phyloP scores from a whole-genome alignment of 2,797 vertebrate genomes.

The Buceros bicornis region DNA sequence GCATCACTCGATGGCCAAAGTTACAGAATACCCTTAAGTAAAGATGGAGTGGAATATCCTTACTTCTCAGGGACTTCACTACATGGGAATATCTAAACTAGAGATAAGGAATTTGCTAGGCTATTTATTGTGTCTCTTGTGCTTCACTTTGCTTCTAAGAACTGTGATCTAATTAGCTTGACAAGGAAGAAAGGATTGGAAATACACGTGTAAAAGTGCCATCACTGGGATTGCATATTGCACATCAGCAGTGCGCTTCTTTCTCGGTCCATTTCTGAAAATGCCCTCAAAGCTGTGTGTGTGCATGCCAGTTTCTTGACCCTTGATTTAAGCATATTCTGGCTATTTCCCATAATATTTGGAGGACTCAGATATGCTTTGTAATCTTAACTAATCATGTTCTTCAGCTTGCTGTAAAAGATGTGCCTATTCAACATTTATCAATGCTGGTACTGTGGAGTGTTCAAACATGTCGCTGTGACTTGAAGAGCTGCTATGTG shows the following conservation, averaged over 20 bases:
- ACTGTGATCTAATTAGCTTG: not conserved
- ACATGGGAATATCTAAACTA: not conserved
- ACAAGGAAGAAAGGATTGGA: not conserved
- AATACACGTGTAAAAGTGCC: not conserved
- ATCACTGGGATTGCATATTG: not conserved
- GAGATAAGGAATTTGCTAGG: not conserved
- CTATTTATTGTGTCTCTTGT: not conserved
- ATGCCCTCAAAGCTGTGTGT: not conserved
- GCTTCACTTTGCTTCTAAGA: not conserved
- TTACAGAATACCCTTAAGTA: not conserved
- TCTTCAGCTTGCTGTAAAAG: not conserved
- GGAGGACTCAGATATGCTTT: not conserved
- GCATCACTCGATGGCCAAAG: not conserved
- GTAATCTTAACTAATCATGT: not conserved
- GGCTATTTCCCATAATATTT: not conserved
- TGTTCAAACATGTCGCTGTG: not conserved
- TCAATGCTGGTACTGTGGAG: not conserved
- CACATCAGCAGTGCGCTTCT: not conserved
- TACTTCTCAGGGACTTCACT: not conserved
- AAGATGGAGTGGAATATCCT: not conserved
- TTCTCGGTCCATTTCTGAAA: not conserved
- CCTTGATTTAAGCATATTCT: not conserved
- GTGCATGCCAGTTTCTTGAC: not conserved
- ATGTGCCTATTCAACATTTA: not conserved
- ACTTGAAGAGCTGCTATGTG: not conserved